Evolutionary conservation across 2,888 invertebrate genomes (phyloP), one percentile per base, ranked within the genome.

Genomic region (Hydrotaea diabolus): DNA sequence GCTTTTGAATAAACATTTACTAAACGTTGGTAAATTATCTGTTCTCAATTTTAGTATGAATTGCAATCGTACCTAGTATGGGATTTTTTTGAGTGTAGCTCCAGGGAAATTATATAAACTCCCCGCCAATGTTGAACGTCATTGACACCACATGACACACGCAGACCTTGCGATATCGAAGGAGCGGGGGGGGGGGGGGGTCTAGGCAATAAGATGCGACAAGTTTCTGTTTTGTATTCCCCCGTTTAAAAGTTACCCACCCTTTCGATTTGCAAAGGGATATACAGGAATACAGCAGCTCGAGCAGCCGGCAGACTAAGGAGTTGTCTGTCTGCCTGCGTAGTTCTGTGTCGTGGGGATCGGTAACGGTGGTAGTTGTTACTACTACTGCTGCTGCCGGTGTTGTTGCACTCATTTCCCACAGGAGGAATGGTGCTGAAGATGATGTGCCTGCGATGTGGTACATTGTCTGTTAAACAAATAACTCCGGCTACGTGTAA

Each of bases 81-180:
- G n/a, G n/a, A n/a, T n/a, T n/a, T n/a, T n/a, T n/a, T n/a, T n/a
- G n/a, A n/a, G n/a, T n/a, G n/a, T n/a, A n/a, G n/a, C 85, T 77
- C 79, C 76, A 23, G 77, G 85, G 85, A 82, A 85, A 85, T 85
- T 79, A 82, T 77, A 71, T 79, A 55, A 85, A 82, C 69, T 74
- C 80, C 15, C 21, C 55, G 77, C 74, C 64, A 84, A 72, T 78
- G 84, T 76, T 74, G 15, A 39, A 75, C 36, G 39, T 4, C 73
- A 49, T 46, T 8, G n/a, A 15, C 31, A 7, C 31, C n/a, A 11
- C 31, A 64, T 21, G 21, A 43, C 19, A 39, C 3, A 36, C 17
- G 5, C 19, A 21, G 2, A 57, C 31, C 53, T 57, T 26, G 49
- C n/a, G n/a, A n/a, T n/a, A n/a, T n/a, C n/a, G n/a, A n/a, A n/a